Evolutionary conservation across 2,797 vertebrate genomes (phyloP).

Genomic region (Argya squamiceps): DNA sequence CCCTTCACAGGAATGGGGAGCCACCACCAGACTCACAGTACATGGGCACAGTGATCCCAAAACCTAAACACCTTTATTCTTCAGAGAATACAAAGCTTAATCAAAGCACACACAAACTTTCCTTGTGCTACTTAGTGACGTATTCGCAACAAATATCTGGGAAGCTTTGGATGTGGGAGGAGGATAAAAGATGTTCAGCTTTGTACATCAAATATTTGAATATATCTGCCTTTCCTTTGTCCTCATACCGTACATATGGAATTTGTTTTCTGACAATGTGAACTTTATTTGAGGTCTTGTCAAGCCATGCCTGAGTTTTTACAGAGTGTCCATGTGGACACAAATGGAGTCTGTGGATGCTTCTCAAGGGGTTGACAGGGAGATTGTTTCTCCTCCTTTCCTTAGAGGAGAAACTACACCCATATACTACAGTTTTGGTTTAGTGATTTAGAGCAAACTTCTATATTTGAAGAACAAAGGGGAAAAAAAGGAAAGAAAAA

Average conservation of each 20-base stretch:
- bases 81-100: neutral
- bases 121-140: neutral
- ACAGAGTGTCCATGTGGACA: neutral
- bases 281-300: conserved; percentile 4
- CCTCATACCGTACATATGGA: neutral
- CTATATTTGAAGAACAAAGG: neutral
- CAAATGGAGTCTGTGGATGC: neutral
- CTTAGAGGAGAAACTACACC: neutral
- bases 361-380: neutral
- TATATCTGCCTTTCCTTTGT: conserved; percentile 19
- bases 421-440: neutral
- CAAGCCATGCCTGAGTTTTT: neutral
- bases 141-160: neutral
- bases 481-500: neutral
- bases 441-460: neutral
- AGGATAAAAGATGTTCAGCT: neutral
- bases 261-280: conserved; percentile 34
- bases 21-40: neutral
- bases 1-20: neutral
- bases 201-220: conserved; percentile 43
- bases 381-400: neutral
- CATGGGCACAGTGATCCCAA: neutral
- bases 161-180: neutral
- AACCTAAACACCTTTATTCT: neutral
- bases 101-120: neutral